Percentiles rank a stretch among this genome's conserved stretches.
Evolutionary conservation across 2,888 invertebrate species (phyloP).

Genomic region (Leucoptera coffeella): DNA sequence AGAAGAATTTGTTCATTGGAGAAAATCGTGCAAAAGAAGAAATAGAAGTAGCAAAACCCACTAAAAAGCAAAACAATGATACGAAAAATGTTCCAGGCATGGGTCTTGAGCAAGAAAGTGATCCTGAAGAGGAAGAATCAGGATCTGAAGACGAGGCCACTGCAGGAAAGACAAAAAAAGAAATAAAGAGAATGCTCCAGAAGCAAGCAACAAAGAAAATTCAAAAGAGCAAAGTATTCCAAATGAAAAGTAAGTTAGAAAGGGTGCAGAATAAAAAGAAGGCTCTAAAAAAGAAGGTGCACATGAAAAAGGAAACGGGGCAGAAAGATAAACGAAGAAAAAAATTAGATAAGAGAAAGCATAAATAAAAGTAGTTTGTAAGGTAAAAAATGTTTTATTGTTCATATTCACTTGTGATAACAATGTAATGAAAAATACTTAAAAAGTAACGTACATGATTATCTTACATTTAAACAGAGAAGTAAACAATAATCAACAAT

Average conservation of each 20-base stretch:
- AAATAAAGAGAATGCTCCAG: slow-evolving; percentile 63
- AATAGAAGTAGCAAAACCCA: slow-evolving; percentile 10
- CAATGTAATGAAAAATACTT: no score
- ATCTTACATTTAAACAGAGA: no score
- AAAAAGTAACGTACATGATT: no score
- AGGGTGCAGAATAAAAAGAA: slow-evolving; percentile 65
- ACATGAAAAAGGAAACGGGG: slow-evolving; percentile 16
- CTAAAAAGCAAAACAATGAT: slow-evolving; percentile 13
- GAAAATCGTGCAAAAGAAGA: slow-evolving; percentile 50
- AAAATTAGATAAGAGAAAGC: slow-evolving; percentile 26
- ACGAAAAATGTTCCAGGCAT: slow-evolving; percentile 24
- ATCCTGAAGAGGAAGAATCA: slow-evolving; percentile 14
- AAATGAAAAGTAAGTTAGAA: slow-evolving; percentile 67
- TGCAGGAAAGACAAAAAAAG: slow-evolving; percentile 52
- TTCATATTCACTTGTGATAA: background rate
- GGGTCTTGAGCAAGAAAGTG: slow-evolving; percentile 23
- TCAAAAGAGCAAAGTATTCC: slow-evolving; percentile 71
- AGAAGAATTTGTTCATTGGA: slow-evolving; percentile 67
- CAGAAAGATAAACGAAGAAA: slow-evolving; percentile 33
- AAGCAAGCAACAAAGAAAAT: slow-evolving; percentile 66
- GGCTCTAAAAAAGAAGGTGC: slow-evolving; percentile 34
- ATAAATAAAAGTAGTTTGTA: no score
- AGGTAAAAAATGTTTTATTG: no score
- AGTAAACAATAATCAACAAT: no score
- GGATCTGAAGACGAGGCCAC: slow-evolving; percentile 18